A percentile compares a stretch with the other conserved stretches of the same genome.
Evolutionary conservation across 1,140 invertebrate genomes (phyloP).

Genomic region (Apocrypta bakeri): DNA sequence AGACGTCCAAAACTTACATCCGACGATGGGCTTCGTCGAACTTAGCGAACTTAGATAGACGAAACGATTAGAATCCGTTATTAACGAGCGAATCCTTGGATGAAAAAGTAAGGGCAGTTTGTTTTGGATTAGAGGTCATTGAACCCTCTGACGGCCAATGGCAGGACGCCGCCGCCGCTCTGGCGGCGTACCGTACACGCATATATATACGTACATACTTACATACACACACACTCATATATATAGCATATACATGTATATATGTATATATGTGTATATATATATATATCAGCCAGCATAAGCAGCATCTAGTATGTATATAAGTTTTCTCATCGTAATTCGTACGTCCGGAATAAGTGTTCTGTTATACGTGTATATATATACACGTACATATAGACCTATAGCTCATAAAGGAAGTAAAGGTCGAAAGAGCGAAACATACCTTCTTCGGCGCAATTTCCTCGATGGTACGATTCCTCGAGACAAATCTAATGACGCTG

Average conservation of each 20-base stretch:
- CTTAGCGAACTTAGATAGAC: too few species aligned
- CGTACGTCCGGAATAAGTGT: too few species aligned
- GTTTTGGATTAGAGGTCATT: slow-evolving; percentile 72
- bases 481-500: slow-evolving; percentile 73
- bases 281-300: too few species aligned
- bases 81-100: background rate
- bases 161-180: slow-evolving; percentile 49
- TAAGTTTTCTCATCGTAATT: too few species aligned
- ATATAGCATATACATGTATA: slow-evolving; percentile 15
- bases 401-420: background rate
- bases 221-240: slow-evolving; percentile 51
- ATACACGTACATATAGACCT: background rate
- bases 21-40: too few species aligned
- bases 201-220: slow-evolving; percentile 46
- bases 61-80: too few species aligned
- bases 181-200: slow-evolving; percentile 15
- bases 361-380: too few species aligned
- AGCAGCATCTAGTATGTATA: too few species aligned
- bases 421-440: slow-evolving; percentile 40
- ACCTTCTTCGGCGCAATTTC: slow-evolving; percentile 74
- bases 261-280: slow-evolving; percentile 51
- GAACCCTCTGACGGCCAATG: slow-evolving; percentile 60
- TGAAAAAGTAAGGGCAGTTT: slow-evolving; percentile 55
- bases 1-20: background rate
- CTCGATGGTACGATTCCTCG: slow-evolving; percentile 71